These are phyloP conservation scores for Teleopsis dalmanni DNA, from an alignment of 1,140 invertebrate genomes.

Conservation along the genomic window DNA sequence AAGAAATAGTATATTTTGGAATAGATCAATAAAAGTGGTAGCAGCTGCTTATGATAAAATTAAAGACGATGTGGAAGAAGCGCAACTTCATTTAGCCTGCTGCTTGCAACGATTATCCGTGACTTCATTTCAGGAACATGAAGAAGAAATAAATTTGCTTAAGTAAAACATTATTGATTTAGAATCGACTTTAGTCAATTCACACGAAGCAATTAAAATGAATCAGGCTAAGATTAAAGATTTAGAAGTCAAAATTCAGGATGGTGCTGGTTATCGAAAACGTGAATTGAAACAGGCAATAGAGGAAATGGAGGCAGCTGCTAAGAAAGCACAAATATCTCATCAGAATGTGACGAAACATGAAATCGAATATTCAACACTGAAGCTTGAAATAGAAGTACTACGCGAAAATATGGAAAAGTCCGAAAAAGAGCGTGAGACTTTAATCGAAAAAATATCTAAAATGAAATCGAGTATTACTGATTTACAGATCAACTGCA, in stretches of 20 bases:
- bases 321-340: constrained; percentile 68
- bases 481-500: constrained; percentile 43
- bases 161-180: constrained; percentile 42
- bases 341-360: constrained; percentile 70
- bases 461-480: constrained; percentile 44
- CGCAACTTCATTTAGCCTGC: constrained; percentile 61
- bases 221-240: constrained; percentile 60
- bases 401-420: constrained; percentile 62
- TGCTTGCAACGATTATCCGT: constrained; percentile 62
- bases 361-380: constrained; percentile 72
- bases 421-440: constrained; percentile 53
- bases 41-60: constrained; percentile 52
- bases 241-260: constrained; percentile 70
- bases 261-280: constrained; percentile 71
- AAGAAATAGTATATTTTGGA: too few relatives aligned
- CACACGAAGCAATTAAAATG: constrained; percentile 54
- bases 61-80: constrained; percentile 64
- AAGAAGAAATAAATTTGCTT: constrained; percentile 64
- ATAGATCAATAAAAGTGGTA: constrained; percentile 31
- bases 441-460: constrained; percentile 27
- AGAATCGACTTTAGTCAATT: constrained; percentile 29
- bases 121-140: constrained; percentile 68
- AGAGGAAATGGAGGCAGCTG: constrained; percentile 60
- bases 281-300: constrained; percentile 68
- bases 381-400: constrained; percentile 75